These are phyloP conservation scores for Priocnemis perturbator DNA, from an alignment of 2,888 invertebrate genomes.

Conservation along the genomic window DNA sequence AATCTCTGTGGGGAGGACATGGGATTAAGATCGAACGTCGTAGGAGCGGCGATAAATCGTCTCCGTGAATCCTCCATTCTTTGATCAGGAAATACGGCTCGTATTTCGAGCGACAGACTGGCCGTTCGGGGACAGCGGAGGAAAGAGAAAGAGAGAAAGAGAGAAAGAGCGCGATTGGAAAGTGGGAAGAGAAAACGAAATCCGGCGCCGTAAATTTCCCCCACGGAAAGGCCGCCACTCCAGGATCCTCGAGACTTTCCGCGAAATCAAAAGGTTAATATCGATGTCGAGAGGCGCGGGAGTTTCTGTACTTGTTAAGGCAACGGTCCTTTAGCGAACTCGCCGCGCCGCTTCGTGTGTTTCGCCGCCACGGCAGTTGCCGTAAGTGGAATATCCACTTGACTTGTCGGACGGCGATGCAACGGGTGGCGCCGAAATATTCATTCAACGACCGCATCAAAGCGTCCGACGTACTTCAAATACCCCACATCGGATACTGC, in stretches of 20 bases:
- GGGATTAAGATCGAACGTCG: no score
- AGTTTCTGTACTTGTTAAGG: slow-evolving; percentile 37
- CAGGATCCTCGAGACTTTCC: slow-evolving; percentile 6
- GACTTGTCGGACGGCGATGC: neutral
- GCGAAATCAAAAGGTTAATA: slow-evolving; percentile 32
- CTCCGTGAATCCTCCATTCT: slow-evolving; percentile 15
- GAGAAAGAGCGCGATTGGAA: no score
- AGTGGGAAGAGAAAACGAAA: slow-evolving; percentile 9
- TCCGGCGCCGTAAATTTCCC: slow-evolving; percentile 4
- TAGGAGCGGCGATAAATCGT: neutral
- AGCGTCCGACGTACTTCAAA: no score
- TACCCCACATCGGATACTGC: no score
- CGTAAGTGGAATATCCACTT: slow-evolving; percentile 37
- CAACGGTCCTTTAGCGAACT: slow-evolving; percentile 26
- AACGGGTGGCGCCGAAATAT: neutral
- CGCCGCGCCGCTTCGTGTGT: slow-evolving; percentile 10
- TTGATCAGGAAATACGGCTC: slow-evolving; percentile 8
- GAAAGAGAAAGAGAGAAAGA: neutral
- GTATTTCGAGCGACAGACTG: slow-evolving; percentile 28
- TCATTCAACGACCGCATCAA: no score
- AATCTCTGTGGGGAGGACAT: no score
- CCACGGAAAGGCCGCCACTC: neutral
- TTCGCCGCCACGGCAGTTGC: slow-evolving; percentile 1
- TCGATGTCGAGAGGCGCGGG: slow-evolving; percentile 29
- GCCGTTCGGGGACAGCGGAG: neutral